phyloP scores from a whole-genome alignment of 2,797 vertebrate genomes.

The Myripristis jacobus region DNA sequence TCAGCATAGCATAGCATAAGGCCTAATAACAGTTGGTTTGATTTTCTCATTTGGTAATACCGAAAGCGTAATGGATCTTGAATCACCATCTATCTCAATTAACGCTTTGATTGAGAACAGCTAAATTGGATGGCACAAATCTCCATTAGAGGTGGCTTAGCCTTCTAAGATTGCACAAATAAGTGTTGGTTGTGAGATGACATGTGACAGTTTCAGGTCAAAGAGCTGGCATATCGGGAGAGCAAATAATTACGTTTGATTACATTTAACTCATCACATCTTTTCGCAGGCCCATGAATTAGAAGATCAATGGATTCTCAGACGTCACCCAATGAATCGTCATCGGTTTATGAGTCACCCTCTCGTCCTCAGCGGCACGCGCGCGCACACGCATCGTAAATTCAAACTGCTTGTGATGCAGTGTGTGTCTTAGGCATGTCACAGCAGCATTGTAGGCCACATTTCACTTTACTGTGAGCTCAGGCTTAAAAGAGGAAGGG shows the following conservation, averaged over 20 bases:
- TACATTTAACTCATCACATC: constrained; percentile 54
- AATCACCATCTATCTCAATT: constrained; percentile 80
- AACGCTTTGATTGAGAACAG: constrained; percentile 64
- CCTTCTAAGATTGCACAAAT: constrained; percentile 60
- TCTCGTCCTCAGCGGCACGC: constrained; percentile 19
- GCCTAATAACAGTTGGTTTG: constrained; percentile 26
- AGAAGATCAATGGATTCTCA: constrained; percentile 63
- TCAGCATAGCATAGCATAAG: constrained; percentile 62
- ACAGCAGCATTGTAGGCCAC: constrained; percentile 11
- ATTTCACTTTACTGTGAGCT: constrained; percentile 24
- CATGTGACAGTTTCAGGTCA: constrained; percentile 71
- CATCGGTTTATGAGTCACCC: constrained; percentile 43
- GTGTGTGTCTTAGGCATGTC: constrained; percentile 33
- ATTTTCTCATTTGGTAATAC: constrained; percentile 69
- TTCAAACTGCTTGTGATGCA: constrained; percentile 48
- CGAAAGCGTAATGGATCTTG: constrained; percentile 72
- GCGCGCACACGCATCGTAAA: constrained; percentile 38
- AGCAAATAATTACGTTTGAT: constrained; percentile 68
- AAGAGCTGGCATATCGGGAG: constrained; percentile 48
- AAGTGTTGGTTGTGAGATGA: constrained; percentile 45
- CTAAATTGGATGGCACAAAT: constrained; percentile 66
- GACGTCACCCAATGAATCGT: constrained; percentile 41
- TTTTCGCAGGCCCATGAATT: constrained; percentile 47
- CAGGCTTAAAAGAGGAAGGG: constrained; percentile 27
- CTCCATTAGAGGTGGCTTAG: constrained; percentile 63